These are phyloP conservation scores for Climacteris rufus DNA, from an alignment of 2,113 vertebrate species.

Conservation along the genomic window DNA sequence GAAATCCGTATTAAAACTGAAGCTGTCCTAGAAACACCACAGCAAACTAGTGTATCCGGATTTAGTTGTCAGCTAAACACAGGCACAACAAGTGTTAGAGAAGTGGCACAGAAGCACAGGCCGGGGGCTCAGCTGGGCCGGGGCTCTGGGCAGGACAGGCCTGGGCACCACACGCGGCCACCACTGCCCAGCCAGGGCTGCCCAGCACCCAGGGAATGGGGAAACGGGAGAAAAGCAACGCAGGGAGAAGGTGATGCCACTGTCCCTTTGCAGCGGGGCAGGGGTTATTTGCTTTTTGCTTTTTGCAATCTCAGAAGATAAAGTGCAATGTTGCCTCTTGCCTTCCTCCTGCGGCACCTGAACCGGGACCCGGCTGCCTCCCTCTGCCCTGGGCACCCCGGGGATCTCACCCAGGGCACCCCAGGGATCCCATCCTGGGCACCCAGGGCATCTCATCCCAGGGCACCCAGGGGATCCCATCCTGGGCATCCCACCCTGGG, in stretches of 20 bases:
- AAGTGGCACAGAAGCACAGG: slow-evolving; percentile 22
- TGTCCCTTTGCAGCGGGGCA: neutral
- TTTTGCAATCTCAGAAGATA: neutral
- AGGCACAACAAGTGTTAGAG: slow-evolving; percentile 29
- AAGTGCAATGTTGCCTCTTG: slow-evolving; percentile 2
- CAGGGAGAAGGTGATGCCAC: neutral
- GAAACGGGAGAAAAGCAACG: fast-evolving
- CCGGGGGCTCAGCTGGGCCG: neutral
- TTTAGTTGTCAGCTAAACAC: slow-evolving; percentile 2
- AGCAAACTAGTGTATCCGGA: neutral
- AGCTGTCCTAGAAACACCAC: slow-evolving; percentile 12
- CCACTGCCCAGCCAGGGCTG: neutral
- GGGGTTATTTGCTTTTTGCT: neutral
- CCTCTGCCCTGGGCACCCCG: neutral
- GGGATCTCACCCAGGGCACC: neutral
- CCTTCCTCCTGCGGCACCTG: neutral
- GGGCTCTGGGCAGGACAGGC: neutral
- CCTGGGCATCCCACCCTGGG: too few relatives aligned
- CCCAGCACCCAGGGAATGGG: neutral
- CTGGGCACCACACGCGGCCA: neutral
- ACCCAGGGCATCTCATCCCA: neutral
- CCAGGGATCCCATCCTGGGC: neutral
- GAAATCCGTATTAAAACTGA: neutral
- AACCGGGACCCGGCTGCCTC: neutral
- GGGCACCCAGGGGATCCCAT: neutral